Evolutionary conservation across 1,140 invertebrate species (phyloP).

Genomic region (Scaptomyza graminum): DNA sequence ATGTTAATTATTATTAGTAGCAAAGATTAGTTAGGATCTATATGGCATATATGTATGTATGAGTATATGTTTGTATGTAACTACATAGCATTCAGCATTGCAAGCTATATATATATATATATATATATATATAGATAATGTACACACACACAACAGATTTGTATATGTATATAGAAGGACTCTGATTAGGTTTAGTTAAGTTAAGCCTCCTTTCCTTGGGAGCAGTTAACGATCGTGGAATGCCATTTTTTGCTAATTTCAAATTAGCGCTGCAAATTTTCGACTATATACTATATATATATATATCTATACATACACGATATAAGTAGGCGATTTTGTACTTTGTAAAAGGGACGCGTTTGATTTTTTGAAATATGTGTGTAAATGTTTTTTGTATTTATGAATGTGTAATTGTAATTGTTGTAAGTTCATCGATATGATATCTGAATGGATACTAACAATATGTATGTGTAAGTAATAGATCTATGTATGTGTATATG

Average conservation of each 20-base stretch:
- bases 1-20: constrained; percentile 81
- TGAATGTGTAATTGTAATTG: constrained; percentile 50
- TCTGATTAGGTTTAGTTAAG: constrained; percentile 69
- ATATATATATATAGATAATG: constrained; percentile 33
- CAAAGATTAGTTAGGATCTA: constrained; percentile 72
- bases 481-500: constrained; percentile 30
- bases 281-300: constrained; percentile 44
- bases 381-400: constrained; percentile 24
- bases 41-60: constrained; percentile 50
- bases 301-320: constrained; percentile 34
- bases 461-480: constrained; percentile 22
- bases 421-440: constrained; percentile 49
- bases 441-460: constrained; percentile 22
- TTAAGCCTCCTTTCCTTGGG: background rate
- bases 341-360: constrained; percentile 57
- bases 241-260: constrained; percentile 79
- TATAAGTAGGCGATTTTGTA: constrained; percentile 73
- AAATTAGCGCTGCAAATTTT: constrained; percentile 75
- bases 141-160: constrained; percentile 36
- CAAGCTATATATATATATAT: constrained; percentile 54
- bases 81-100: constrained; percentile 65
- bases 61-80: constrained; percentile 52
- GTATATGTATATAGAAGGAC: constrained; percentile 47
- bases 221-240: constrained; percentile 23
- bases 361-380: constrained; percentile 53